Conservation (phyloP, 2,113 vertebrate genomes). For the Gavia stellata region DNA sequence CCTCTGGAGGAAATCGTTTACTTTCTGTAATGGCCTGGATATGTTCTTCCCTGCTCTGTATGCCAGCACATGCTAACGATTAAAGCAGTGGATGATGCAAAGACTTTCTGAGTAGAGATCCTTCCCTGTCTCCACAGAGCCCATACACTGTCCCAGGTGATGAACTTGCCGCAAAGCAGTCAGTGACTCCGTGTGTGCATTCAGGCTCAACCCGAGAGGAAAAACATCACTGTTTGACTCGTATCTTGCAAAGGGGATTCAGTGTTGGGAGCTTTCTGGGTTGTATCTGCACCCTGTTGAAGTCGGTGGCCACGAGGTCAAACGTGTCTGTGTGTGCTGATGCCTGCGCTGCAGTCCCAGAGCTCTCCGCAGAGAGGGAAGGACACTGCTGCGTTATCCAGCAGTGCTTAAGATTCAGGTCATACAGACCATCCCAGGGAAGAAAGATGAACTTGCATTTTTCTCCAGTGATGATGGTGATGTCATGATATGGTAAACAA, state of each 20-base stretch:
- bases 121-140: rapidly evolving
- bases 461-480: slow-evolving; percentile 56
- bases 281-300: neutral
- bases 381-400: neutral
- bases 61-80: neutral
- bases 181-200: rapidly evolving
- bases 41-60: neutral
- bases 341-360: rapidly evolving
- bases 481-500: slow-evolving; percentile 61
- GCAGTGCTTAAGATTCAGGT: neutral
- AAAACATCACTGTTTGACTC: neutral
- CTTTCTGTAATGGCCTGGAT: neutral
- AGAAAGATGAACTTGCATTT: slow-evolving; percentile 61
- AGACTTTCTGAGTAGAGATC: neutral
- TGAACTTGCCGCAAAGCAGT: neutral
- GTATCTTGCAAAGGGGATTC: neutral
- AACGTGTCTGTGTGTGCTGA: rapidly evolving
- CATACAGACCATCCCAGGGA: neutral
- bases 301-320: neutral
- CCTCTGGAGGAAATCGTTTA: neutral
- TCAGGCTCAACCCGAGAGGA: neutral
- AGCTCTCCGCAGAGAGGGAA: neutral
- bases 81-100: neutral
- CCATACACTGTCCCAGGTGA: rapidly evolving
- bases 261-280: neutral